Percentiles rank a stretch among this genome's conserved stretches.
These are phyloP conservation scores for Asbolus verrucosus DNA, from an alignment of 1,140 invertebrate genomes.

Conservation along the genomic window DNA sequence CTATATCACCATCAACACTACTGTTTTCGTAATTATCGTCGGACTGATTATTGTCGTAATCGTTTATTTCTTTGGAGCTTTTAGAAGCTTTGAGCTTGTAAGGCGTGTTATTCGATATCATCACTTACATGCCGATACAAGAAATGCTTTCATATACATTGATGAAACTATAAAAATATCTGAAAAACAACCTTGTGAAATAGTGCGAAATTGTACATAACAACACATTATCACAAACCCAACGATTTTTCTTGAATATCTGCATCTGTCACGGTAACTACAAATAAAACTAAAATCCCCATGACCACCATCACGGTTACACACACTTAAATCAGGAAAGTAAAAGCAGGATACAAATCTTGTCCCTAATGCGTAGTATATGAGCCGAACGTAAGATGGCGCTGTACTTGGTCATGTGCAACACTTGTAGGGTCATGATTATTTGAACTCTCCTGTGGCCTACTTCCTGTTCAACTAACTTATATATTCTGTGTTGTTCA, in stretches of 20 bases:
- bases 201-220: conserved; percentile 2
- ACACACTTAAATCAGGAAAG: no score
- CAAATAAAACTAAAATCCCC: no score
- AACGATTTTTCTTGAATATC: conserved; percentile 41
- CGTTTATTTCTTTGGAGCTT: conserved; percentile 63
- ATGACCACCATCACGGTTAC: no score
- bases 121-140: conserved; percentile 60
- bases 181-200: conserved; percentile 26
- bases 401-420: no score
- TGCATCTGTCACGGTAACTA: conserved; percentile 37
- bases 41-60: conserved; percentile 57
- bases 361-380: no score
- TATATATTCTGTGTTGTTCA: no score
- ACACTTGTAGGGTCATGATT: no score
- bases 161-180: conserved; percentile 1
- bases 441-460: no score
- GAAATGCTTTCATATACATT: conserved; percentile 37
- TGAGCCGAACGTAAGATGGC: no score
- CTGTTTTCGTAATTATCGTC: conserved; percentile 60
- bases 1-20: conserved; percentile 59
- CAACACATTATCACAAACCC: conserved; percentile 25
- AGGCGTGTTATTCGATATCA: conserved; percentile 66
- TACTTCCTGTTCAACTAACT: no score
- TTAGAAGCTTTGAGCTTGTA: conserved; percentile 67
- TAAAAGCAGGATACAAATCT: no score